Evolutionary conservation across 2,113 vertebrate species (phyloP).

Genomic region (Crotalus tigris): DNA sequence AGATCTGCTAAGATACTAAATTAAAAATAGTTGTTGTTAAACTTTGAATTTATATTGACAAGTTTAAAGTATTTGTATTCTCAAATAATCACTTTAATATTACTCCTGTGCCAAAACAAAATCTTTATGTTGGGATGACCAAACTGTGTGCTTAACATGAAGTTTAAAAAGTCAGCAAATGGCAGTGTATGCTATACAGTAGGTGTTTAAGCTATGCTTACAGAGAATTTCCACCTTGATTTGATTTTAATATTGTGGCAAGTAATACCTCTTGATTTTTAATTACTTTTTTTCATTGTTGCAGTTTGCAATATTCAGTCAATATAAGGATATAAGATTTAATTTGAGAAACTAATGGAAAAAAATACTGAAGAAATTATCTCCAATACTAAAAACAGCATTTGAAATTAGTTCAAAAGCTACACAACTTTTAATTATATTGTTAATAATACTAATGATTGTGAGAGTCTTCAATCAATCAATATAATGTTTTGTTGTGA

Average conservation of each 20-base stretch:
- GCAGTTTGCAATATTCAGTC: neutral
- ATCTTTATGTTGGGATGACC: neutral
- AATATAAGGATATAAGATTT: neutral
- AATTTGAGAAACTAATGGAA: conserved; percentile 10
- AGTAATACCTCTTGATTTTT: conserved; percentile 19
- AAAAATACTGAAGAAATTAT: neutral
- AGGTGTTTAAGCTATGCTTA: conserved; percentile 16
- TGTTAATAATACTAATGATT: neutral
- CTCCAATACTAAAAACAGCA: neutral
- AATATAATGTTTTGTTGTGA: neutral
- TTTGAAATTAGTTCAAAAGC: conserved; percentile 10
- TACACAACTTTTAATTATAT: neutral
- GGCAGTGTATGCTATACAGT: neutral
- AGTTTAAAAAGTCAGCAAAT: neutral
- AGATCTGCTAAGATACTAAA: neutral
- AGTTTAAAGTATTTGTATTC: conserved; percentile 19
- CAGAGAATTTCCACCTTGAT: conserved; percentile 20
- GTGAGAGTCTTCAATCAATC: conserved; percentile 24
- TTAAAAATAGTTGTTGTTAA: conserved; percentile 23
- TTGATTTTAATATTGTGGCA: conserved; percentile 6
- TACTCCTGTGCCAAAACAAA: neutral
- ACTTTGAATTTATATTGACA: conserved; percentile 13
- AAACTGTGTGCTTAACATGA: conserved; percentile 9
- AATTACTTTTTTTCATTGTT: neutral
- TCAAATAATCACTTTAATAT: neutral